phyloP scores from a whole-genome alignment of 2,888 invertebrate genomes.

The Lingula anatina region DNA sequence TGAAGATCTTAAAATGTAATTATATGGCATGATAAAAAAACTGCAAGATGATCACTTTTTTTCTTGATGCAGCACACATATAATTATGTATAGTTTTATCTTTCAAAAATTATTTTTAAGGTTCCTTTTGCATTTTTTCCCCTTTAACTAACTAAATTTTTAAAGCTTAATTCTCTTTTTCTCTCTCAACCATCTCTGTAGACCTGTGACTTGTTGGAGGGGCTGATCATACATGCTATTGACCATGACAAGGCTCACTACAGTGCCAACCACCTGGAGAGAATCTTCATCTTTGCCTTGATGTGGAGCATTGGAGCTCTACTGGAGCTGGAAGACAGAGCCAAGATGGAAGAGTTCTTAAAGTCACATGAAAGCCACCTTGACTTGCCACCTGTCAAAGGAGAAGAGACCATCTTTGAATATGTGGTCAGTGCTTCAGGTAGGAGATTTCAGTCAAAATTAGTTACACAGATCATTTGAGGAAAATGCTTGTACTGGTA shows the following conservation, averaged over 20 bases:
- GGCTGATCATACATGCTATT: constrained; percentile 58
- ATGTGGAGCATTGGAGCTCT: constrained; percentile 88
- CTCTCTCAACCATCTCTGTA: no score
- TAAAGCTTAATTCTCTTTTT: not conserved
- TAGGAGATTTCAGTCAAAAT: constrained; percentile 11
- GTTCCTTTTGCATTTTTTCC: no score
- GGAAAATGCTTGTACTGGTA: no score
- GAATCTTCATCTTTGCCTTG: constrained; percentile 71
- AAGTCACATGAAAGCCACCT: constrained; percentile 64
- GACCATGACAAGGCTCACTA: constrained; percentile 53
- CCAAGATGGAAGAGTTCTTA: constrained; percentile 68
- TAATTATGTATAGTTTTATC: no score
- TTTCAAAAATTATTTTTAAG: no score
- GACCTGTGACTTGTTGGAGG: constrained; percentile 71
- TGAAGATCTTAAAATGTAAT: no score
- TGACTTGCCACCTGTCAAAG: constrained; percentile 65
- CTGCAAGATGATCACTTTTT: no score
- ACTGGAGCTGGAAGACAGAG: constrained; percentile 70
- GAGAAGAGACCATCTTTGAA: constrained; percentile 71
- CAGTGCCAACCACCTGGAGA: constrained; percentile 66
- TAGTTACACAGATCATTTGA: no score
- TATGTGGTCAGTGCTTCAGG: constrained; percentile 63
- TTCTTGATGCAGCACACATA: no score
- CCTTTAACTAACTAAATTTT: no score
- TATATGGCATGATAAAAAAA: no score